Conservation (phyloP, 1,140 invertebrate genomes). For the Brachionus rotundiformis region DNA sequence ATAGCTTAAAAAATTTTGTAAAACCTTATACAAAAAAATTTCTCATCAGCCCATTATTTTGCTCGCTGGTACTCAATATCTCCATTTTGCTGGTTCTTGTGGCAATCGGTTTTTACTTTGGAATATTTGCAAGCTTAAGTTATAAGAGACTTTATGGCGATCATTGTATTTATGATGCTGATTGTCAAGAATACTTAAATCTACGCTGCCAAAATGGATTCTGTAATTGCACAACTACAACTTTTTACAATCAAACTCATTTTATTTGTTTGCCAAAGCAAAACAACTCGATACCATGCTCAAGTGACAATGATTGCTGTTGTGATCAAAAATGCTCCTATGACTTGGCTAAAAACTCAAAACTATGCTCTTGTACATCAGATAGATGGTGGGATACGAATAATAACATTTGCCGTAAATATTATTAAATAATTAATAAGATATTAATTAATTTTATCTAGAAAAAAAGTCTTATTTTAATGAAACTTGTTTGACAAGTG, state of each 20-base stretch:
- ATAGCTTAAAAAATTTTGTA: neutral
- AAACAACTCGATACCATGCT: neutral
- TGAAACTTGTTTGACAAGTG: neutral
- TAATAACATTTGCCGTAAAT: neutral
- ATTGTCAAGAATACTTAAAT: neutral
- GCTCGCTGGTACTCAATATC: neutral
- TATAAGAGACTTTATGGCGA: neutral
- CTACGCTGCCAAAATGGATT: neutral
- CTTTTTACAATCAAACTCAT: neutral
- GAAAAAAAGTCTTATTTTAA: conserved; percentile 5
- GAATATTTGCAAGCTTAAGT: neutral
- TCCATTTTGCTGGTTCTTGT: neutral
- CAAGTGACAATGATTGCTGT: neutral
- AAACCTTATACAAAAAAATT: neutral
- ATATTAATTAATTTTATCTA: too few relatives aligned
- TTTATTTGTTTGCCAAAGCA: neutral
- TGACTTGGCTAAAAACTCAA: neutral
- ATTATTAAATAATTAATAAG: too few relatives aligned
- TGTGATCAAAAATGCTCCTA: neutral
- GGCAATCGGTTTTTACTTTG: neutral
- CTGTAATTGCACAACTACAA: neutral
- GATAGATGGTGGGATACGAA: neutral
- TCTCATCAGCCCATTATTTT: neutral
- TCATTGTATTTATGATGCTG: neutral
- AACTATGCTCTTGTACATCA: neutral